Conservation (phyloP, 2,888 invertebrate species). For the Pterobdella sp. region DNA sequence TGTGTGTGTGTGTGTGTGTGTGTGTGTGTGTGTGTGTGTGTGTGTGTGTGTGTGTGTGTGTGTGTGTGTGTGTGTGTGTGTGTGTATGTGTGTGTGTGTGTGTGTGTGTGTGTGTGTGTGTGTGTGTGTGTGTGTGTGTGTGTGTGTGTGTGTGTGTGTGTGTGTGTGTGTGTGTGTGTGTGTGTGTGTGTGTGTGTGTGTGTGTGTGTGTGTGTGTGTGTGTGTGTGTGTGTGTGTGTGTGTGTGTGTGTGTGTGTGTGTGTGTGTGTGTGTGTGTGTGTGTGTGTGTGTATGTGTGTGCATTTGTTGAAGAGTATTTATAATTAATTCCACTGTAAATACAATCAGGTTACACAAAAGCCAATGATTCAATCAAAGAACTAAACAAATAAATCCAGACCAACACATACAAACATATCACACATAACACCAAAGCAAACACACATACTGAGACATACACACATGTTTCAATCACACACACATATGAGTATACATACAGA, state of each 20-base stretch:
- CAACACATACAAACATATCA: background rate
- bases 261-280: slow-evolving; percentile 23
- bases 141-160: slow-evolving; percentile 18
- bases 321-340: no score
- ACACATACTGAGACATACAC: background rate
- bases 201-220: slow-evolving; percentile 29
- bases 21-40: slow-evolving; percentile 16
- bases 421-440: background rate
- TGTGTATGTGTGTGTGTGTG: slow-evolving; percentile 17
- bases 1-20: slow-evolving; percentile 16
- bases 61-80: slow-evolving; percentile 8
- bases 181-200: slow-evolving; percentile 18
- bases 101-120: slow-evolving; percentile 22
- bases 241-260: slow-evolving; percentile 24
- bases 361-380: no score
- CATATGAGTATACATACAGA: background rate
- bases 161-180: slow-evolving; percentile 24
- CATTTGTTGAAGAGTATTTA: background rate
- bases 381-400: background rate
- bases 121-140: slow-evolving; percentile 15
- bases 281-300: background rate
- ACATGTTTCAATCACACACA: slow-evolving; percentile 11
- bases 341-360: no score
- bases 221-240: slow-evolving; percentile 27
- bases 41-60: slow-evolving; percentile 8